These are phyloP conservation scores for Papilio polytes DNA, from an alignment of 1,140 invertebrate species.

Conservation along the genomic window DNA sequence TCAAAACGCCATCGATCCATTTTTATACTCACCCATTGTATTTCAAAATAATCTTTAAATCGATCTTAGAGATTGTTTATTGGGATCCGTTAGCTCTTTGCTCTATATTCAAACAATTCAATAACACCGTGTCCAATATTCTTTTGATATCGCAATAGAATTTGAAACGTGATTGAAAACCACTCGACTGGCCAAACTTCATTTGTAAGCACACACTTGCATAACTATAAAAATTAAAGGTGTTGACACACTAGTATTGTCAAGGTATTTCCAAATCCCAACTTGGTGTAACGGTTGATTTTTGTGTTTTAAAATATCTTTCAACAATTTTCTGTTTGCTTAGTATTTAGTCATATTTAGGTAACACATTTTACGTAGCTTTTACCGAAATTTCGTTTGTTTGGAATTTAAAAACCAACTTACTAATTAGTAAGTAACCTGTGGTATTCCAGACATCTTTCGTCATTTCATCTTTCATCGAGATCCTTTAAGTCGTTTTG, in stretches of 20 bases:
- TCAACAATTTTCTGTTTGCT: background rate
- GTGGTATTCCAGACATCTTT: no score
- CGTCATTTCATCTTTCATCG: no score
- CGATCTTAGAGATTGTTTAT: background rate
- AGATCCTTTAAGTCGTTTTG: no score
- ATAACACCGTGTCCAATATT: constrained; percentile 5
- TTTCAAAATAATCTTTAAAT: background rate
- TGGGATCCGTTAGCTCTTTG: background rate
- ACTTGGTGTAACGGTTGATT: background rate
- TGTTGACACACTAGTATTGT: constrained; percentile 19
- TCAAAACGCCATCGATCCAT: background rate
- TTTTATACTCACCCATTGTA: background rate
- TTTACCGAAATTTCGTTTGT: no score
- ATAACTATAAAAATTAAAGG: constrained; percentile 22
- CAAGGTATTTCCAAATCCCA: background rate
- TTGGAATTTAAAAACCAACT: no score
- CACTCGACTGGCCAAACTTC: constrained; percentile 20
- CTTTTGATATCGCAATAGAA: background rate
- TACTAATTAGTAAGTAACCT: no score
- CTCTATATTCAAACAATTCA: constrained; percentile 8
- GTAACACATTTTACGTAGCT: background rate
- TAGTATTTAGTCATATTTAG: background rate
- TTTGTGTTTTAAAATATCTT: background rate
- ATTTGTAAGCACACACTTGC: constrained; percentile 12
- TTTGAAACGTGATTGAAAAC: constrained; percentile 25